Evolutionary conservation across 1,140 invertebrate genomes (phyloP), one percentile per base, ranked within the genome.

Genomic region (Drosophila rufa): DNA sequence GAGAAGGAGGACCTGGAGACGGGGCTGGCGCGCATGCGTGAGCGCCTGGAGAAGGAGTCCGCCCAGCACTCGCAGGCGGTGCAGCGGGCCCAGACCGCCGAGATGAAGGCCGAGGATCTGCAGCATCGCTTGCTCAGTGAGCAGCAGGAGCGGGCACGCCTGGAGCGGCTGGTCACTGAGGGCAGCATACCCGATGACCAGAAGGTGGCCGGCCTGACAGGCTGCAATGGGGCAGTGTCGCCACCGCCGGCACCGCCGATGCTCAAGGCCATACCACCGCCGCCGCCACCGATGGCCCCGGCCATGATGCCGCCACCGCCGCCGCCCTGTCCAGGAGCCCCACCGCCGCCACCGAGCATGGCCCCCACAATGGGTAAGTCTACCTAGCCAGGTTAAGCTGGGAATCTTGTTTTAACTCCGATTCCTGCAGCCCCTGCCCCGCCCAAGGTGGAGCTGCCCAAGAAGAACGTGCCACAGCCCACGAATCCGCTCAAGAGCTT

Each of bases 401-500:
- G 22, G 3, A 0, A 1, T 4, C 1, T 33, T 3, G 2, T 25
- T 17, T 22, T 45, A 15, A 66, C 15, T 19, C 14, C 9, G 0
- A 77, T 0, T 4, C 53, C 12, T 73, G 0, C 76, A 80, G 94
- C 94, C 71, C 95, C 95, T 15, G 93, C 93, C 51, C 92, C 93
- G 27, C 92, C 94, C 3, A 93, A 95, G 40, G 93, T 94, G 51
- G 94, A 95, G 55, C 87, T 93, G 51, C 94, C 94, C 40, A 95
- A 95, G 77, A 97, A 97, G 91, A 96, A 97, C 79, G 96, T 97
- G 62, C 98, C 98, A 74, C 97, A 98, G 84, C 97, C 98, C 6
- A 95, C 96, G 19, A 97, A 97, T 93, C 97, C 98, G 0, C 93
- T 99, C 3, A 99, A 99, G 93, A 98, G 98, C 30, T 98, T 99